These are phyloP conservation scores for Heliconius hortense DNA, from an alignment of 2,888 invertebrate genomes.

Conservation along the genomic window DNA sequence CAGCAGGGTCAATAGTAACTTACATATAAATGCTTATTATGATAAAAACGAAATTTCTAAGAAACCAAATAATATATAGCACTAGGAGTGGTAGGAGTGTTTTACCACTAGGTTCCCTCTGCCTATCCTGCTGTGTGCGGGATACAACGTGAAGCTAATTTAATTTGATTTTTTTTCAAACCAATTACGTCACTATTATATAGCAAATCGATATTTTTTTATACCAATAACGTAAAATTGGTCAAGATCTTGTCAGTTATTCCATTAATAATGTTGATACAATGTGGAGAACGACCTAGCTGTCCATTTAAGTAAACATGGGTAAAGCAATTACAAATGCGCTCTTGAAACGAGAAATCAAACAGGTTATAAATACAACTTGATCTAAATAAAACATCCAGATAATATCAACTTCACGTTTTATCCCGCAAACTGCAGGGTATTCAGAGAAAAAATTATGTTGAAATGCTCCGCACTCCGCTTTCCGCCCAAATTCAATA, in stretches of 20 bases:
- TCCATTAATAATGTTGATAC: slow-evolving; percentile 12
- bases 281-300: slow-evolving; percentile 24
- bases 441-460: background rate
- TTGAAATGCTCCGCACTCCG: too few relatives aligned
- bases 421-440: background rate
- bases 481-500: too few relatives aligned
- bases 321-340: slow-evolving; percentile 21
- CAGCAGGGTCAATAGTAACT: slow-evolving; percentile 34
- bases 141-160: too few relatives aligned
- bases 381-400: slow-evolving; percentile 16
- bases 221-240: background rate
- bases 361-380: slow-evolving; percentile 23
- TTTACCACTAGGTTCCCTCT: too few relatives aligned
- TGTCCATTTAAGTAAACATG: slow-evolving; percentile 24
- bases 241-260: background rate
- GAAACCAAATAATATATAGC: background rate
- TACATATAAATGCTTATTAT: slow-evolving; percentile 10
- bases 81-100: too few relatives aligned
- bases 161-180: too few relatives aligned
- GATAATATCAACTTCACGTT: background rate
- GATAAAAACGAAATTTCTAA: slow-evolving; percentile 14
- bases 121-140: too few relatives aligned
- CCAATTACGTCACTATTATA: background rate
- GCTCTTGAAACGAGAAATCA: slow-evolving; percentile 25
- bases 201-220: background rate